phyloP scores from a whole-genome alignment of 2,888 invertebrate genomes.

The Drosophila imparisetae region DNA sequence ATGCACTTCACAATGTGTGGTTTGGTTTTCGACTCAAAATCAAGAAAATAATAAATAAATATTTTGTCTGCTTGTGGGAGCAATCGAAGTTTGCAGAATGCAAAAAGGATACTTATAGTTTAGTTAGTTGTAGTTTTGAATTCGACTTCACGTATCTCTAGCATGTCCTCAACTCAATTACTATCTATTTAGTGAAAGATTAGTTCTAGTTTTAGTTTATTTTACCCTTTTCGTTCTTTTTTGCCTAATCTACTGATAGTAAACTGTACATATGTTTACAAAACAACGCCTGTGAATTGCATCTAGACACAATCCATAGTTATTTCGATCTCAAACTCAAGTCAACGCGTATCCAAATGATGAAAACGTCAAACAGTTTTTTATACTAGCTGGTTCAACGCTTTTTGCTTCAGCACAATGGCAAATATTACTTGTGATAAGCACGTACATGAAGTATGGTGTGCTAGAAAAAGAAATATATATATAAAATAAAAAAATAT shows the following conservation, averaged over 20 bases:
- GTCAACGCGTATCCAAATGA: slow-evolving; percentile 40
- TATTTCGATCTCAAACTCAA: slow-evolving; percentile 19
- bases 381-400: slow-evolving; percentile 47
- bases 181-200: slow-evolving; percentile 27
- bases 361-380: slow-evolving; percentile 19
- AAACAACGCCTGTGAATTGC: slow-evolving; percentile 50
- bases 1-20: slow-evolving; percentile 52
- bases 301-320: slow-evolving; percentile 43
- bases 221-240: background rate
- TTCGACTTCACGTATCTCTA: slow-evolving; percentile 63
- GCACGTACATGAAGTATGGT: slow-evolving; percentile 23
- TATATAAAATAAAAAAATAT: slow-evolving; percentile 20
- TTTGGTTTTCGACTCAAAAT: slow-evolving; percentile 8
- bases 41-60: background rate
- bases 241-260: slow-evolving; percentile 8
- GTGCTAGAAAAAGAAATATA: slow-evolving; percentile 12
- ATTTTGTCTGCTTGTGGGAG: background rate
- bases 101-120: background rate
- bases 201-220: slow-evolving; percentile 42
- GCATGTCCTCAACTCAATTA: slow-evolving; percentile 54
- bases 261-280: slow-evolving; percentile 7
- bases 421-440: slow-evolving; percentile 19
- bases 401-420: slow-evolving; percentile 58
- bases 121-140: slow-evolving; percentile 22
- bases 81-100: background rate